These are phyloP conservation scores for Orycteropus afer DNA, from an alignment of 2,113 vertebrate species.

Conservation along the genomic window DNA sequence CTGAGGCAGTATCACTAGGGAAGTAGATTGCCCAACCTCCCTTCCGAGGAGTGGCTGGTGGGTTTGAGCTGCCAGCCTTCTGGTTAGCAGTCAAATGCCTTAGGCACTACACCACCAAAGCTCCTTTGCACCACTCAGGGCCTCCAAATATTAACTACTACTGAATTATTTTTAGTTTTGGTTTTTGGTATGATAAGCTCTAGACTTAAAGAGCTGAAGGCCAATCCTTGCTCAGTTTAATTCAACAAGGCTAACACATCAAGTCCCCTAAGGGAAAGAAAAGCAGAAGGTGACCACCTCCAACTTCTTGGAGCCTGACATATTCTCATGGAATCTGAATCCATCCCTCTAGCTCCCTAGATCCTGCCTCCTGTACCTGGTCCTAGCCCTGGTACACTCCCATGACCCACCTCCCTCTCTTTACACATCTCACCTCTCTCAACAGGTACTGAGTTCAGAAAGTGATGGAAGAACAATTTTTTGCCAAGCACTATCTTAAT, in stretches of 20 bases:
- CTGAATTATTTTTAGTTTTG: background rate
- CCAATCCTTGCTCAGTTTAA: background rate
- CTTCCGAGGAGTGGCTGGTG: no score
- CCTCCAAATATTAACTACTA: background rate
- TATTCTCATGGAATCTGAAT: background rate
- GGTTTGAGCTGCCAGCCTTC: no score
- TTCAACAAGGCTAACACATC: background rate
- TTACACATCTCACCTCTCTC: background rate
- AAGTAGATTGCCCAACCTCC: no score
- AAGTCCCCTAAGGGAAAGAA: background rate
- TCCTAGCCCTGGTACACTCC: background rate
- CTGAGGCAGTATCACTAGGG: no score
- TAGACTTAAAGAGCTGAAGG: background rate
- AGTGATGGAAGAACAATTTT: fast-evolving
- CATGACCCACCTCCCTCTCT: background rate
- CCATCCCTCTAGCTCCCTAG: background rate
- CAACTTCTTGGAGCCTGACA: fast-evolving
- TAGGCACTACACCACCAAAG: no score
- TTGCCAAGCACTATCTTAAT: fast-evolving
- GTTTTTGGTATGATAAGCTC: background rate
- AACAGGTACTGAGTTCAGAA: background rate
- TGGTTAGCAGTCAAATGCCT: no score
- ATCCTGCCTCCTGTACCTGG: background rate
- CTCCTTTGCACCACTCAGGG: no score
- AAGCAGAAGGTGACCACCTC: background rate